phyloP scores from a whole-genome alignment of 2,113 vertebrate species.

The Cheilinus undulatus region DNA sequence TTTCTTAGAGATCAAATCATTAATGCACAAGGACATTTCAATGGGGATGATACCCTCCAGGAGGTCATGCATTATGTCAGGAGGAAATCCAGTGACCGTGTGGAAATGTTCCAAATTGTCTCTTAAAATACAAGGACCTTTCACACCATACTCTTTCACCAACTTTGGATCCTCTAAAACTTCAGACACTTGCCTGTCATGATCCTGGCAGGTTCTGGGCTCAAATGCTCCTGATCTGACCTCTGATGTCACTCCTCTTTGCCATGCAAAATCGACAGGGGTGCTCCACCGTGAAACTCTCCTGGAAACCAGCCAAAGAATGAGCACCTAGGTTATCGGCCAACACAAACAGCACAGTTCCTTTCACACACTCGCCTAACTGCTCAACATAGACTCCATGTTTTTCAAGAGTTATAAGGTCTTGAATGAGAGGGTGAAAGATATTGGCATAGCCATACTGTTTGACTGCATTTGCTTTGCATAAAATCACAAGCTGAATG shows the following conservation, averaged over 20 bases:
- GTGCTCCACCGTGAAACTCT: too few species aligned
- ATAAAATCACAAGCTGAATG: constrained; percentile 6
- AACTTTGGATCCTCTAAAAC: constrained; percentile 2
- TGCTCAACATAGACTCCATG: constrained; percentile 11
- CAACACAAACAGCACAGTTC: too few species aligned
- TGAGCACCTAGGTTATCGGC: too few species aligned
- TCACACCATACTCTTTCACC: constrained; percentile 23
- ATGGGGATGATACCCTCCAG: constrained; percentile 9
- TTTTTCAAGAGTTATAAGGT: constrained; percentile 12
- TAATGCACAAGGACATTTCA: constrained; percentile 11
- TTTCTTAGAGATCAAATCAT: constrained; percentile 22
- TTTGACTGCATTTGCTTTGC: background rate
- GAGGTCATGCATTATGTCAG: constrained; percentile 29
- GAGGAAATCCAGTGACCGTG: background rate
- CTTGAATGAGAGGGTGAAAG: constrained; percentile 15
- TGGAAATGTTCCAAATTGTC: constrained; percentile 18
- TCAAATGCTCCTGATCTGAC: constrained; percentile 1
- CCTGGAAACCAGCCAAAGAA: too few species aligned
- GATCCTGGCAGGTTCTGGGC: background rate
- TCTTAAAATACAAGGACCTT: constrained; percentile 6
- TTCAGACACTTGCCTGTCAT: background rate
- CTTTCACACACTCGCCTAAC: constrained; percentile 3
- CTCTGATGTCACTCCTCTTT: constrained; percentile 1
- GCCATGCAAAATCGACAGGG: too few species aligned
- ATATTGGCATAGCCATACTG: constrained; percentile 1